Evolutionary conservation across 1,140 invertebrate species (phyloP).

Genomic region (Lordiphosa mommai): DNA sequence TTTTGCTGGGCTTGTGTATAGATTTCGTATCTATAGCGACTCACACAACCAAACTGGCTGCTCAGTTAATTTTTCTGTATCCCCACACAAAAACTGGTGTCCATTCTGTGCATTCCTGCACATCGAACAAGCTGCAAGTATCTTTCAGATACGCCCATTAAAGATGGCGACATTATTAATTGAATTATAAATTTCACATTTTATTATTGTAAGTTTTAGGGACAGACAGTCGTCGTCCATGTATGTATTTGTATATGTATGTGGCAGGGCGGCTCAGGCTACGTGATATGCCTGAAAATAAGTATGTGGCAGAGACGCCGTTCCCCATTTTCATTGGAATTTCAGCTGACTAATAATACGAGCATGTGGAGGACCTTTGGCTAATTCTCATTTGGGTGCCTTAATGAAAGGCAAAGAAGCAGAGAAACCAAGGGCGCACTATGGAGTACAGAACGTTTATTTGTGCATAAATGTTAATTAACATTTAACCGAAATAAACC

Average conservation of each 20-base stretch:
- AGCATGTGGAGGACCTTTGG: conserved; percentile 24
- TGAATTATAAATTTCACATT: conserved; percentile 79
- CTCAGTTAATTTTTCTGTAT: conserved; percentile 19
- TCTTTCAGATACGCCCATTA: conserved; percentile 21
- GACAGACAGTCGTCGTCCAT: background rate
- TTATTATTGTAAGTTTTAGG: conserved; percentile 55
- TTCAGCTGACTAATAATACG: conserved; percentile 49
- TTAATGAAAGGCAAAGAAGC: conserved; percentile 3
- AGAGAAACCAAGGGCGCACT: conserved; percentile 4
- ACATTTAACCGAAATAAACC: too few species aligned
- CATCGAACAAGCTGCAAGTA: conserved; percentile 9
- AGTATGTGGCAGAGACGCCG: conserved; percentile 11
- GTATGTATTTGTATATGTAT: too few species aligned
- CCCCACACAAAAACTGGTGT: background rate
- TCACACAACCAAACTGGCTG: conserved; percentile 13
- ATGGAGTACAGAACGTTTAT: background rate
- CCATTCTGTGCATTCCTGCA: conserved; percentile 26
- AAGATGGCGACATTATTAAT: conserved; percentile 66
- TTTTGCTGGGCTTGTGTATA: conserved; percentile 22
- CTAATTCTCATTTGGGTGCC: conserved; percentile 63
- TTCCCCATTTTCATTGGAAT: conserved; percentile 44
- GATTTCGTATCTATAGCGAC: conserved; percentile 54
- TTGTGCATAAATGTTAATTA: background rate
- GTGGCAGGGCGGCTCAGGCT: conserved; percentile 2
- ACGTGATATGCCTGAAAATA: conserved; percentile 60